phyloP scores from a whole-genome alignment of 2,888 invertebrate species.

The Aphodius sticticus region DNA sequence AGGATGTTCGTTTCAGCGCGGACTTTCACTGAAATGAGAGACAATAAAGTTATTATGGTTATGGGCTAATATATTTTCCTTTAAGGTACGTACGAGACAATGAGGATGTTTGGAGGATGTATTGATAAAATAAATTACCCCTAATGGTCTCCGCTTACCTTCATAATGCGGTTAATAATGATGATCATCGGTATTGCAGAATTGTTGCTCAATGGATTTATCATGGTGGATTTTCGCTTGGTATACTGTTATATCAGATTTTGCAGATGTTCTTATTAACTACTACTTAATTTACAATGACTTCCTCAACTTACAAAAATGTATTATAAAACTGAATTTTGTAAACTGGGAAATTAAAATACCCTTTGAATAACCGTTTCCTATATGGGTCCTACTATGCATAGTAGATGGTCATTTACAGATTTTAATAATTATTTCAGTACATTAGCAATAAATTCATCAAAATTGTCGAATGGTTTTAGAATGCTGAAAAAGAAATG shows the following conservation, averaged over 20 bases:
- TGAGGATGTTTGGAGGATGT: conserved; percentile 15
- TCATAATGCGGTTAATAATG: conserved; percentile 8
- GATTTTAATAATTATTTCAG: too few species aligned
- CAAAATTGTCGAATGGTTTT: too few species aligned
- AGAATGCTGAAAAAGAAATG: too few species aligned
- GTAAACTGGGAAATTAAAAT: too few species aligned
- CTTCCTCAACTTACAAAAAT: too few species aligned
- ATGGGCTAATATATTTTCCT: conserved; percentile 23
- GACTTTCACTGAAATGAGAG: conserved; percentile 21
- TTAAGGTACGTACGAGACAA: conserved; percentile 17
- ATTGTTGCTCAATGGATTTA: background rate
- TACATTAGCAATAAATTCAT: too few species aligned
- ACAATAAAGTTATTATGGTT: conserved; percentile 19
- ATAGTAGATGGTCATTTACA: too few species aligned
- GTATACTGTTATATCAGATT: background rate
- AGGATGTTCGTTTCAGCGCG: conserved; percentile 10
- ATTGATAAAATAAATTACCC: conserved; percentile 20
- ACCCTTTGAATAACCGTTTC: too few species aligned
- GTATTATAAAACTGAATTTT: too few species aligned
- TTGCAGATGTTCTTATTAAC: background rate
- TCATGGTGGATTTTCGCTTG: background rate
- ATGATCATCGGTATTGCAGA: conserved; percentile 1
- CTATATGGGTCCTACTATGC: too few species aligned
- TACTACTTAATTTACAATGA: too few species aligned
- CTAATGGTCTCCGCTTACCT: conserved; percentile 18